Percentiles rank a stretch among this genome's conserved stretches.
Evolutionary conservation across 2,888 invertebrate genomes (phyloP).

Genomic region (Beris chalybata): DNA sequence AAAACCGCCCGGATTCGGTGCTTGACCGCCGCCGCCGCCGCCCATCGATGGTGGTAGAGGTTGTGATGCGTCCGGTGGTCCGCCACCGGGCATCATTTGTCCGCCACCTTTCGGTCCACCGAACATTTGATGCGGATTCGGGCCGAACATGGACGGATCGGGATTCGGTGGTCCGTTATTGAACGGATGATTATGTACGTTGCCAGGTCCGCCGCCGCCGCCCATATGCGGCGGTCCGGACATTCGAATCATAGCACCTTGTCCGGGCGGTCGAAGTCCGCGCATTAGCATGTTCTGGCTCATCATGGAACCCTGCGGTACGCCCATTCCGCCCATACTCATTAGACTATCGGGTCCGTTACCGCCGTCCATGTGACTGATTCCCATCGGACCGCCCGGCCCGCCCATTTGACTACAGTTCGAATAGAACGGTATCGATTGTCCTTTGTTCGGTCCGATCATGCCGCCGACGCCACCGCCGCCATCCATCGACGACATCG

Average conservation of each 20-base stretch:
- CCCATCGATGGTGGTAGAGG: conserved; percentile 80
- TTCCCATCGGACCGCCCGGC: conserved; percentile 46
- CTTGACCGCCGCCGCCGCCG: conserved; percentile 53
- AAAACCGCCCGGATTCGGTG: conserved; percentile 47
- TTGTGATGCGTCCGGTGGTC: conserved; percentile 67
- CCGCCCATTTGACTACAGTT: conserved; percentile 52
- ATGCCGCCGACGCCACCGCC: conserved; percentile 33
- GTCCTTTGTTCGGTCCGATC: conserved; percentile 41
- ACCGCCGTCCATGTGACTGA: conserved; percentile 56
- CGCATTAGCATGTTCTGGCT: conserved; percentile 54
- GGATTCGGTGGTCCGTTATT: conserved; percentile 42
- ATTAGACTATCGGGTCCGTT: conserved; percentile 54
- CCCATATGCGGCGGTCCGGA: conserved; percentile 44
- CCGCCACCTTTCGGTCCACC: conserved; percentile 61
- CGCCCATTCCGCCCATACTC: conserved; percentile 46
- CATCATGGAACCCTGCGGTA: conserved; percentile 39
- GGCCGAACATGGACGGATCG: conserved; percentile 45
- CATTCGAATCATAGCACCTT: conserved; percentile 45
- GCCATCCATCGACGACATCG: conserved; percentile 58
- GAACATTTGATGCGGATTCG: conserved; percentile 58
- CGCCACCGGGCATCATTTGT: conserved; percentile 42
- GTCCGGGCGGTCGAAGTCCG: conserved; percentile 59
- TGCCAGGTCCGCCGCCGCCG: conserved; percentile 35
- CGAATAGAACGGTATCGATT: conserved; percentile 48
- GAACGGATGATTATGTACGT: conserved; percentile 49